A percentile compares a stretch with the other conserved stretches of the same genome.
Conservation (phyloP, 2,888 invertebrate species). For the Polymixis lichenea region DNA sequence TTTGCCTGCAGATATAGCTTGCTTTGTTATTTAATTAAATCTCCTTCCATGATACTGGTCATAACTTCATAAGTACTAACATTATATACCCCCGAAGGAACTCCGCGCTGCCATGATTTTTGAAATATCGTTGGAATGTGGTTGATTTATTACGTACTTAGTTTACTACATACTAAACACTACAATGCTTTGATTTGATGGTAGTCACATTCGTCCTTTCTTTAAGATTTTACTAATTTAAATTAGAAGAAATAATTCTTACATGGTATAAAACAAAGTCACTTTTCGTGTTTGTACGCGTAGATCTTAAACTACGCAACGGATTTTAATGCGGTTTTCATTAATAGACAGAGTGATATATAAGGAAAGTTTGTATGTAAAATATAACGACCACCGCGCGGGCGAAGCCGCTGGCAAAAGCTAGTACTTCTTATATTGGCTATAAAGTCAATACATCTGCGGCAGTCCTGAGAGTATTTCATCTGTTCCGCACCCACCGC, state of each 20-base stretch:
- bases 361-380: no score
- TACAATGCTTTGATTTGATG: background rate
- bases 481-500: constrained; percentile 44
- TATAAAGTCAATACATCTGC: constrained; percentile 24
- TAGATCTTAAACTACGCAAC: no score
- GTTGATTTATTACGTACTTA: background rate
- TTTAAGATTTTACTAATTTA: background rate
- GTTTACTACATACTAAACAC: background rate
- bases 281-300: no score
- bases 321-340: no score
- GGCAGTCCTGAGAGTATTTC: constrained; percentile 33
- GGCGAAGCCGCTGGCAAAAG: no score
- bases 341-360: no score
- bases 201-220: background rate
- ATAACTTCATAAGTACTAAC: background rate
- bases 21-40: background rate
- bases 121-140: background rate
- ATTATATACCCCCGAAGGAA: background rate
- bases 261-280: no score
- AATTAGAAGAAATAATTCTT: background rate
- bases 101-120: background rate
- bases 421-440: background rate
- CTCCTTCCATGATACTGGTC: background rate
- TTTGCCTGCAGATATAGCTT: background rate
- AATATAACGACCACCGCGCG: no score